These are phyloP conservation scores for Cyclopterus lumpus DNA, from an alignment of 2,797 vertebrate genomes.

Conservation along the genomic window DNA sequence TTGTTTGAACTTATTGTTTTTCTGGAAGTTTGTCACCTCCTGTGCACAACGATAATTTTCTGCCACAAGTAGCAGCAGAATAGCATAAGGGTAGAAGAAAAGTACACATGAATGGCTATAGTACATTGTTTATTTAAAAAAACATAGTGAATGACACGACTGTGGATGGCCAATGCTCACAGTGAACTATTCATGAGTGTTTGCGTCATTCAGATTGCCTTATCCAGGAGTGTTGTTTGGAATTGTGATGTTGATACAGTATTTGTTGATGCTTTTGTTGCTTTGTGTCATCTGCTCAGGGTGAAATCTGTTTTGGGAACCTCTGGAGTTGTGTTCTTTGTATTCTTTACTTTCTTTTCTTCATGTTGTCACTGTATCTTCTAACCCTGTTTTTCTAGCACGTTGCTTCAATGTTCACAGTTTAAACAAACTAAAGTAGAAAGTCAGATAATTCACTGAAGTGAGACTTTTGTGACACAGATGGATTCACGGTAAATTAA, in stretches of 20 bases:
- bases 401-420: conserved; percentile 12
- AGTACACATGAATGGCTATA: not conserved
- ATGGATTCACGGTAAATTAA: conserved; percentile 40
- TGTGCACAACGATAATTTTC: conserved; percentile 4
- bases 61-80: conserved; percentile 7
- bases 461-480: conserved; percentile 33
- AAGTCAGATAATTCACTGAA: conserved; percentile 37
- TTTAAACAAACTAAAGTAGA: conserved; percentile 37
- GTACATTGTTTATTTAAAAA: not conserved
- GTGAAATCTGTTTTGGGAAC: conserved; percentile 32
- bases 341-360: conserved; percentile 20
- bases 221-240: conserved; percentile 17
- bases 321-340: conserved; percentile 23
- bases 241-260: conserved; percentile 28
- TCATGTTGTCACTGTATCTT: conserved; percentile 33
- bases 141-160: conserved; percentile 23
- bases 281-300: conserved; percentile 15
- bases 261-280: conserved; percentile 27
- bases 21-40: not conserved
- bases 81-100: not conserved
- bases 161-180: conserved; percentile 10
- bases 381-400: conserved; percentile 3
- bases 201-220: conserved; percentile 25
- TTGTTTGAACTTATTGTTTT: not conserved
- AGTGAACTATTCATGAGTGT: conserved; percentile 39